Conservation (phyloP, 2,888 invertebrate genomes). For the Sarcophaga caerulescens region DNA sequence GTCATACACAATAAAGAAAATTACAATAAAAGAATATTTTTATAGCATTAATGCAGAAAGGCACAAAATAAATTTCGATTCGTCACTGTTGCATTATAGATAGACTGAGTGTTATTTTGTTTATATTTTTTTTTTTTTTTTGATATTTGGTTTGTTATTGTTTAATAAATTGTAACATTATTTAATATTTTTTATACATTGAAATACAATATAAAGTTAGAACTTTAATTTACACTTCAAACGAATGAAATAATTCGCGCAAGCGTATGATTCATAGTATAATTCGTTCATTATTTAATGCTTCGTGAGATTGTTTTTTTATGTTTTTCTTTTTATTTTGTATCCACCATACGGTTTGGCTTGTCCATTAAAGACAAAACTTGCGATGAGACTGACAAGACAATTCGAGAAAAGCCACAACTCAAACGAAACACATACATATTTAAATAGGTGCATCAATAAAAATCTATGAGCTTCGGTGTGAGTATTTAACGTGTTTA, state of each 20-base stretch:
- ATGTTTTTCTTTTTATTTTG: constrained; percentile 13
- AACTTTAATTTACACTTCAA: not conserved
- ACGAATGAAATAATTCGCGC: constrained; percentile 45
- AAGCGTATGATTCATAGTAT: constrained; percentile 59
- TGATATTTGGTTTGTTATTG: not conserved
- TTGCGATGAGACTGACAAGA: constrained; percentile 60
- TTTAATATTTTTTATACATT: not conserved
- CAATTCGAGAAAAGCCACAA: constrained; percentile 45
- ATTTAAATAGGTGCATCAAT: constrained; percentile 11
- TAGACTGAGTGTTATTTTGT: too few species aligned
- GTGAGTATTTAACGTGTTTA: not conserved
- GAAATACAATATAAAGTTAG: not conserved
- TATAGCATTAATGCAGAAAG: too few species aligned
- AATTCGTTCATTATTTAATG: not conserved
- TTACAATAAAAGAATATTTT: too few species aligned
- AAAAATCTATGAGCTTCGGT: not conserved
- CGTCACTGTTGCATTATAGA: too few species aligned
- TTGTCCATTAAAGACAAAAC: constrained; percentile 50
- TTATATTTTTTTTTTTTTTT: not conserved
- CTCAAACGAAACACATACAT: constrained; percentile 21
- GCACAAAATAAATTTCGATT: too few species aligned
- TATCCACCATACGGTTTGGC: not conserved
- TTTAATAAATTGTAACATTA: not conserved
- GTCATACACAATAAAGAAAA: too few species aligned
- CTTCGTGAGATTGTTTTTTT: constrained; percentile 21